These are phyloP conservation scores for Trichogramma dendrolimi DNA, from an alignment of 2,888 invertebrate genomes.

Conservation along the genomic window DNA sequence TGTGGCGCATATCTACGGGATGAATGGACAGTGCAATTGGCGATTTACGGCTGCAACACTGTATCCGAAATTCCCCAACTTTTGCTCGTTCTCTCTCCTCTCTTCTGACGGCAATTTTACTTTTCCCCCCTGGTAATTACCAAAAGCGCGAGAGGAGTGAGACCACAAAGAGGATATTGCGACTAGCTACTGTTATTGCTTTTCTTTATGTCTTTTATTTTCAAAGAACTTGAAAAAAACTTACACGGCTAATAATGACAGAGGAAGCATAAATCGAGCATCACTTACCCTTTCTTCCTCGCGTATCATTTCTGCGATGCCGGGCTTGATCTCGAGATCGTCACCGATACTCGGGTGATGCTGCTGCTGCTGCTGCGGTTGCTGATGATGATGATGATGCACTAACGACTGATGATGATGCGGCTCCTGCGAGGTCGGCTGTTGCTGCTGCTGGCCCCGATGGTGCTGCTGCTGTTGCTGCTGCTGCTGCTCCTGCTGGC, in stretches of 20 bases:
- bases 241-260: too few species aligned
- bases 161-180: conserved; percentile 10
- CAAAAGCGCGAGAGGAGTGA: too few species aligned
- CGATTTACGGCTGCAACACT: conserved; percentile 40
- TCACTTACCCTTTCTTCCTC: conserved; percentile 92
- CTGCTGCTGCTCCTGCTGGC: conserved; percentile 34
- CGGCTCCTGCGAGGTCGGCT: conserved; percentile 37
- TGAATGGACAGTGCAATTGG: conserved; percentile 45
- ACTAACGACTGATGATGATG: conserved; percentile 35
- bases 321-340: conserved; percentile 88
- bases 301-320: conserved; percentile 93
- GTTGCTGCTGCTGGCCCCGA: conserved; percentile 37
- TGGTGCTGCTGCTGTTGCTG: conserved; percentile 41
- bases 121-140: too few species aligned
- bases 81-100: conserved; percentile 1
- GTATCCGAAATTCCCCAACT: conserved; percentile 12
- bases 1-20: conserved; percentile 43
- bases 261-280: too few species aligned
- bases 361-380: conserved; percentile 37
- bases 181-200: conserved; percentile 32
- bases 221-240: too few species aligned
- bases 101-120: background rate
- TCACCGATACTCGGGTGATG: conserved; percentile 53
- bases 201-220: conserved; percentile 25
- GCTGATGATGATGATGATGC: conserved; percentile 33